Evolutionary conservation across 2,888 invertebrate species (phyloP), one percentile per base, ranked within the genome.

Genomic region (Thecophora atra): DNA sequence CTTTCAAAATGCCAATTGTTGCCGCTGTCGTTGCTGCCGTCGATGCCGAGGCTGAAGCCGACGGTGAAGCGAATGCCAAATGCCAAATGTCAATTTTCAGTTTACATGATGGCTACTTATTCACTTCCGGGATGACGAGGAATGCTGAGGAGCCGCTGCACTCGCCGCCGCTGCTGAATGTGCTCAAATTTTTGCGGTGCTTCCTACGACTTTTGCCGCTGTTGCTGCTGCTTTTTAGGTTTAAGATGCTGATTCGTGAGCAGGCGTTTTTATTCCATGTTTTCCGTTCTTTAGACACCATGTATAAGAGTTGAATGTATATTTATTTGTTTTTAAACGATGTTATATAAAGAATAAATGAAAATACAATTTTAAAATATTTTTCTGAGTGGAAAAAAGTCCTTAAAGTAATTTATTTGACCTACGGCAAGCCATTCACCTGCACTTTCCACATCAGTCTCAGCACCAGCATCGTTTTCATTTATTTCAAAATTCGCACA

Each of bases 71-170:
- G 76, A 77, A 68, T 73, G 74, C 74, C 72, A 76, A 77, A 77
- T 76, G 76, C 73, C 76, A 75, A 75, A 76, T 77, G 75, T 75
- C 76, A 76, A 74, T 76, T 76, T 76, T 76, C 72, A 74, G 76
- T 75, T 75, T 72, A 75, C 75, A 75, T 76, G 77, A 77, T 75
- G 77, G 74, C 77, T 74, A 74, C 74, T 76, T 76, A 74, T 75
- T 69, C 74, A 74, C 74, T 77, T 77, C 77, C 77, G 75, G 75
- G 77, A 76, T 75, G 75, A 75, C 75, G 73, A 67, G 75, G 76
- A 74, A 75, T 74, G 71, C 73, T 73, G 44, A 74, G 71, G 72
- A 65, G 67, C 68, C 67, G 71, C 60, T 72, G 54, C 54, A 58
- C 60, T 21, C 30, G 58, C n/a, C 28, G 28, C 64, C 15, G 28